Evolutionary conservation across 2,797 vertebrate species (phyloP), one percentile per base, ranked within the genome.

Genomic region (Lepilemur ruficaudatus): DNA sequence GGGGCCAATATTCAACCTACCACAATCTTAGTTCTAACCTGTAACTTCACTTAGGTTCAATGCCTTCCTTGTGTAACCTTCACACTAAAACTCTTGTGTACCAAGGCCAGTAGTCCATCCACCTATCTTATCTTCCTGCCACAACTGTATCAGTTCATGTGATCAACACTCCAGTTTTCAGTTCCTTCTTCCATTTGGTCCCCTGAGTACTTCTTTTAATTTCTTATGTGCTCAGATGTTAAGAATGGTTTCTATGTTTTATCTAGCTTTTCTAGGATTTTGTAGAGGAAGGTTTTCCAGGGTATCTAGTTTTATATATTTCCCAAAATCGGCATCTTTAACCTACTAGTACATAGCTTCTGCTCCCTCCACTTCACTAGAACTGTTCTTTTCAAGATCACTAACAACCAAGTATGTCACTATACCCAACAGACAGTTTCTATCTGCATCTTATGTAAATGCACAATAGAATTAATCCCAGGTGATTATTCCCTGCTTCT

Each of bases 51-150:
- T 93, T 11, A 87, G 57, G 52, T 30, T 85, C 48, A 76, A 41
- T 43, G 69, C 28, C 22, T 95, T 70, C 23, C 67, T 20, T 83
- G 28, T 85, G 43, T 61, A 89, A 82, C 6, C 41, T 83, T 91
- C 86, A 93, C 97, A 89, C 17, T 79, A 13, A 76, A 20, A 55
- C 11, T 78, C 46, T 87, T 89, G 11, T 38, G 92, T 85, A 63
- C 18, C 28, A 63, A 89, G 25, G 75, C 48, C 30, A 89, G 7
- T 50, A 78, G 41, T 52, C 32, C 48, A 52, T 72, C 70, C 5
- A n/a, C 35, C 1, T n/a, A 38, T 79, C 4, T 50, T 89, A 38
- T 79, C 4, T 57, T 85, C 43, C 46, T 52, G 1, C 46, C 76
- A 94, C 15, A 43, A 52, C 32, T 75, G 12, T 85, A 88, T 50